Evolutionary conservation across 1,140 invertebrate species (phyloP).

Genomic region (Drosophila gunungcola): DNA sequence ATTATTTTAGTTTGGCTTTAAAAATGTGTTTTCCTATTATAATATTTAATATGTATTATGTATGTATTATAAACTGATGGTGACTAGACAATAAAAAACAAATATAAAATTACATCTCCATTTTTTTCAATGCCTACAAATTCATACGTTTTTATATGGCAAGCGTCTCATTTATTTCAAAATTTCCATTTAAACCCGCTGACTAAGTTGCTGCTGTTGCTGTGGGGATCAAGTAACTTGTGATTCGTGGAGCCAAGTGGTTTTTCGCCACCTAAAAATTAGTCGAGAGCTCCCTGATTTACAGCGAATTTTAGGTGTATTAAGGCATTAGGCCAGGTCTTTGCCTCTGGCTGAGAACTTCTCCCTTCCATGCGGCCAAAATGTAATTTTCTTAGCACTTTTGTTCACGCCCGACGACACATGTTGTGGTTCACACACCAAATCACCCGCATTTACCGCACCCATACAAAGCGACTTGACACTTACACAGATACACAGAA

Average conservation of each 20-base stretch:
- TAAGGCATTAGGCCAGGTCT: constrained; percentile 68
- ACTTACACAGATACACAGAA: constrained; percentile 3
- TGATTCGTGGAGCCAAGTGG: constrained; percentile 35
- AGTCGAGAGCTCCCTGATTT: constrained; percentile 75
- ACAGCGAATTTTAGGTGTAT: constrained; percentile 76
- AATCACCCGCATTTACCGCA: constrained; percentile 26
- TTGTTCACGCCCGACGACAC: constrained; percentile 81
- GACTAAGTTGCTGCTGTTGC: constrained; percentile 22
- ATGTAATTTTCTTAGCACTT: constrained; percentile 81
- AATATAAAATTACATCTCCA: background rate
- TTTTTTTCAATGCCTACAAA: constrained; percentile 1
- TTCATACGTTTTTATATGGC: constrained; percentile 3
- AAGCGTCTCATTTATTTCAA: constrained; percentile 38
- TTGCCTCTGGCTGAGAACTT: constrained; percentile 20
- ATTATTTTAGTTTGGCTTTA: background rate
- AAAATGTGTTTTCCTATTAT: too few relatives aligned
- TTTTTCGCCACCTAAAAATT: constrained; percentile 59
- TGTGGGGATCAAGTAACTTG: constrained; percentile 42
- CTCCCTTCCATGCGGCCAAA: constrained; percentile 47
- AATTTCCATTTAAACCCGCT: constrained; percentile 54
- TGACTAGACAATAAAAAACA: background rate
- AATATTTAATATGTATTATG: too few relatives aligned
- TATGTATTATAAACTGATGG: background rate
- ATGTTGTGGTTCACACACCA: constrained; percentile 79
- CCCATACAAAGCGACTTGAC: constrained; percentile 17